Evolutionary conservation across 2,888 invertebrate species (phyloP), one percentile per base, ranked within the genome.

Genomic region (Tenthredo livida): DNA sequence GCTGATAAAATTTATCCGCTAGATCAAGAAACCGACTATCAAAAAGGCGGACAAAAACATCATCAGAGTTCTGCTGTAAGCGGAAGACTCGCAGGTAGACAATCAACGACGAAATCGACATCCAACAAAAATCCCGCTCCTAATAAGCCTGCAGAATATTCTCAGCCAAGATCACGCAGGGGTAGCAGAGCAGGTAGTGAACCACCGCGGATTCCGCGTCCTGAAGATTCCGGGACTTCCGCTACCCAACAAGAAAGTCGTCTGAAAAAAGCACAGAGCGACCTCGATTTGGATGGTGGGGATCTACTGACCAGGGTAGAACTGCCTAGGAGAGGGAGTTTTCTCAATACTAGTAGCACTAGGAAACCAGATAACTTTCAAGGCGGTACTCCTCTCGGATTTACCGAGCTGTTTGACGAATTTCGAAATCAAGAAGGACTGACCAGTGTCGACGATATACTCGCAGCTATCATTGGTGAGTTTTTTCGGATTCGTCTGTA

Each of bases 381-480:
- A 86, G 96, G 96, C 82, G 97, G 97, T 83, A 97, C 97, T 88
- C 97, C 97, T 84, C 94, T 97, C 89, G 97, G 97, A 90, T 97
- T 97, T 94, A 97, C 97, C 91, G 97, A 97, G 94, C 95, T 97
- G 89, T 97, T 97, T 93, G 97, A 97, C 93, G 97, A 97, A 94
- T 97, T 97, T 91, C 96, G 97, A 89, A 96, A 97, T 90, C 97
- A 98, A 94, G 98, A 98, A 94, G 97, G 97, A 90, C 95, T 98
- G 83, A 97, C 97, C 91, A 97, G 97, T 85, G 96, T 98, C 94
- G 98, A 98, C 91, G 97, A 97, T 90, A 97, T 97, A 89, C 94
- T 98, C 80, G 97, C 96, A 90, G 97, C 97, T 91, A 98, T 98
- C 91, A 97, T 98, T 89, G 93, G 93, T 93, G 87, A 85, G 85